These are phyloP conservation scores for Cyprinodon brontotheroides DNA, from an alignment of 2,113 vertebrate species.

Conservation along the genomic window DNA sequence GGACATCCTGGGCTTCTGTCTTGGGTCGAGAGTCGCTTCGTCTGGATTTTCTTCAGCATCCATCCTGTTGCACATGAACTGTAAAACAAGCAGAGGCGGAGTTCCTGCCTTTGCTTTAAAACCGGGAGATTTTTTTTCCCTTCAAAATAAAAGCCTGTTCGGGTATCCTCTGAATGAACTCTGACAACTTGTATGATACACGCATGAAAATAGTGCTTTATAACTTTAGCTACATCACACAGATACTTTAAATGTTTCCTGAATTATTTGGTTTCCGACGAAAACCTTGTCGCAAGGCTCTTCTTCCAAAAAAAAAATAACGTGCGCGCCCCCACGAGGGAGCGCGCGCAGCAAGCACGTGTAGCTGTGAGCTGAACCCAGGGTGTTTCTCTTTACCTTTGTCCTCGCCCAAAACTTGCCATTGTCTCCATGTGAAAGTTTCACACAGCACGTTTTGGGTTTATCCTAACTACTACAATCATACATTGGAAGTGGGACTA, in stretches of 20 bases:
- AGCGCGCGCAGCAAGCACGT: too few relatives aligned
- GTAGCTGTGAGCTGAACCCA: too few relatives aligned
- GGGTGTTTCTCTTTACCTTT: too few relatives aligned
- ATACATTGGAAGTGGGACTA: too few relatives aligned
- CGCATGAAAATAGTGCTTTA: not conserved
- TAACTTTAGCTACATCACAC: not conserved
- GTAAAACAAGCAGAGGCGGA: constrained; percentile 12
- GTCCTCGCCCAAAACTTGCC: too few relatives aligned
- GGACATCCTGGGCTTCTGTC: constrained; percentile 44
- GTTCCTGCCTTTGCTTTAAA: constrained; percentile 1
- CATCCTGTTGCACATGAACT: constrained; percentile 19
- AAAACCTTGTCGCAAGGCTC: not conserved
- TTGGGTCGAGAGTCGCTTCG: constrained; percentile 24
- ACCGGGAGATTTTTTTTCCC: not conserved
- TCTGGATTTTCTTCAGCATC: constrained; percentile 41
- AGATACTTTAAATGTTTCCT: not conserved
- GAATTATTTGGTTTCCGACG: not conserved
- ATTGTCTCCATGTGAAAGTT: too few relatives aligned
- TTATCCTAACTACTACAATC: too few relatives aligned
- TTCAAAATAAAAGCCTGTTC: constrained; percentile 8
- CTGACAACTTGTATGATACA: not conserved
- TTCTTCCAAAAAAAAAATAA: too few relatives aligned
- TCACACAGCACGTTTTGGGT: too few relatives aligned
- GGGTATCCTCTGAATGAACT: not conserved
- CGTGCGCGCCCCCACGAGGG: too few relatives aligned